Evolutionary conservation across 2,113 vertebrate genomes (phyloP), one percentile per base, ranked within the genome.

Genomic region (Nannospalax galili): DNA sequence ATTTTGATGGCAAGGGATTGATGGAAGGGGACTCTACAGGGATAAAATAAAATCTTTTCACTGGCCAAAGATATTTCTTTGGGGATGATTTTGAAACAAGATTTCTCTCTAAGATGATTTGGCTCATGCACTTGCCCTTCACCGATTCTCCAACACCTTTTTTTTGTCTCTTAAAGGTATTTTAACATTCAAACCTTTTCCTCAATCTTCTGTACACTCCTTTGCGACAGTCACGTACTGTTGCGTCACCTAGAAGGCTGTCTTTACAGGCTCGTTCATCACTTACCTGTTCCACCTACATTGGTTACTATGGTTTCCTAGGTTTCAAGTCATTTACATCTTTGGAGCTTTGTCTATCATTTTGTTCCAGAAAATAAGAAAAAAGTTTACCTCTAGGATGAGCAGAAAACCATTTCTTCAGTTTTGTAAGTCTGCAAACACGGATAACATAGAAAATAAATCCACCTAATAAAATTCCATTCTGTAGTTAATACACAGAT

Each of bases 301-400:
- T 93, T 22, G 16, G 26, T 82, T 96, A 95, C 70, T 96, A 92
- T 7, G 40, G 3, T 0, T 24, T 95, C 45, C 14, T 75, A 35
- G 45, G 6, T 82, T 97, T 96, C 69, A 95, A 96, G 96, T 90
- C 37, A 45, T 77, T 96, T 93, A 93, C 95, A 73, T 78, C 88
- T 56, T 87, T 95, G 77, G 84, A 58, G 40, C 42, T 77, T 69
- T 75, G 45, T 72, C 73, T 77, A 73, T 93, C 79, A 91, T 35
- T 82, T 19, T 90, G 26, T 87, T 72, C 16, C 20, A 91, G 82
- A 58, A 82, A 97, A 94, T 19, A 70, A 24, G 86, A 67, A 86
- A 86, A 88, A 26, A 24, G 9, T 20, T 22, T 37, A 69, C 77
- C 84, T 95, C 88, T 94, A n/a, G 32, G 90, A 6, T n/a, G 65